Evolutionary conservation across 2,888 invertebrate genomes (phyloP).

Genomic region (Drosophila gaucha): DNA sequence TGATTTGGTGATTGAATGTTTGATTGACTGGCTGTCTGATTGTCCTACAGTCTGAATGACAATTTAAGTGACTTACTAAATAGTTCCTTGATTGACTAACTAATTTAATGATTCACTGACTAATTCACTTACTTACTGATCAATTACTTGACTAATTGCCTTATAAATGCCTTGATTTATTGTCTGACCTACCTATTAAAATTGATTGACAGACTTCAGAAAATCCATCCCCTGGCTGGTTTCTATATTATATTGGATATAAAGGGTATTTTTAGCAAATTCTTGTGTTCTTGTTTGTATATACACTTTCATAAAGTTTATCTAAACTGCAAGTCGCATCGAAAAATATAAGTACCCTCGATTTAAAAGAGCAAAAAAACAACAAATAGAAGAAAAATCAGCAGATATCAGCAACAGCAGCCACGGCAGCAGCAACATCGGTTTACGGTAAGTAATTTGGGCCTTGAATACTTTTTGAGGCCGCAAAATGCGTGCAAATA

Average conservation of each 20-base stretch:
- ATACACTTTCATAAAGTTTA: no score
- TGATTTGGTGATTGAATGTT: neutral
- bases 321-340: no score
- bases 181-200: no score
- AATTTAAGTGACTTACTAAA: no score
- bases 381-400: conserved; percentile 33
- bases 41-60: no score
- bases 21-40: neutral
- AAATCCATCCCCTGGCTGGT: neutral
- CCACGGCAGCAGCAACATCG: conserved; percentile 18
- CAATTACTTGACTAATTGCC: neutral
- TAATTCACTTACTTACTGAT: neutral
- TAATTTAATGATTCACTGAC: neutral
- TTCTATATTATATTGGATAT: neutral
- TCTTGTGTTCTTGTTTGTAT: neutral
- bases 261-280: no score
- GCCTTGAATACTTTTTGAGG: conserved; percentile 63
- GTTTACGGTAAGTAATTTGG: conserved; percentile 46
- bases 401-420: conserved; percentile 36
- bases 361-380: conserved; percentile 7
- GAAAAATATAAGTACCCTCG: neutral
- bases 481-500: conserved; percentile 67
- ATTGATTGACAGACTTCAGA: neutral
- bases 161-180: no score
- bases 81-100: neutral